Evolutionary conservation across 1,140 invertebrate species (phyloP).

Genomic region (Plectrocnemia conspersa): DNA sequence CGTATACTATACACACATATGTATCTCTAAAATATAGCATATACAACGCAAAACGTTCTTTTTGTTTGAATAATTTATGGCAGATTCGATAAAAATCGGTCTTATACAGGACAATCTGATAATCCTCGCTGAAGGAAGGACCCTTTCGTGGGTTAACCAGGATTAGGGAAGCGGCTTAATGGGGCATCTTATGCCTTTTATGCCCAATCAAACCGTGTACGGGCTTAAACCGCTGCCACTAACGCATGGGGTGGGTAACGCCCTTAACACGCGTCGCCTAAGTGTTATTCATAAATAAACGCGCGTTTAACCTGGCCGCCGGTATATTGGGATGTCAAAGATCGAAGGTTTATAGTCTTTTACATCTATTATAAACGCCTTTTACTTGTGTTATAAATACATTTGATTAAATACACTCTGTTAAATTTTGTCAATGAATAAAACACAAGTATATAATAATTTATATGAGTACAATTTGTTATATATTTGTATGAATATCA

Average conservation of each 20-base stretch:
- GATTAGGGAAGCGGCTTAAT: slow-evolving; percentile 25
- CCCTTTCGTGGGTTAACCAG: slow-evolving; percentile 23
- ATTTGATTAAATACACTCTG: too few relatives aligned
- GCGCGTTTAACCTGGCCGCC: too few relatives aligned
- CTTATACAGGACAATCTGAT: slow-evolving; percentile 15
- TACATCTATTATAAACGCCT: too few relatives aligned
- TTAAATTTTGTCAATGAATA: too few relatives aligned
- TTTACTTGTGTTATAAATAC: too few relatives aligned
- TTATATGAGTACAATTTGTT: too few relatives aligned
- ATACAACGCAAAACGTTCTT: background rate
- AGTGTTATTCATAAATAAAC: too few relatives aligned
- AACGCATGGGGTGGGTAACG: background rate
- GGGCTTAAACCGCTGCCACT: background rate
- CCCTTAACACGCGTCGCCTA: background rate
- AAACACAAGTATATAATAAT: too few relatives aligned
- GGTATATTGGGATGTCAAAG: too few relatives aligned
- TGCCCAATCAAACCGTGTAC: slow-evolving; percentile 25
- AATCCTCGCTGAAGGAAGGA: slow-evolving; percentile 15
- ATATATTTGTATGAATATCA: too few relatives aligned
- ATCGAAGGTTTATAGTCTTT: too few relatives aligned
- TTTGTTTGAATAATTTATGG: background rate
- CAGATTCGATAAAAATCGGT: slow-evolving; percentile 12
- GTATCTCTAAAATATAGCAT: background rate
- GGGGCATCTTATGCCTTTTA: slow-evolving; percentile 29
- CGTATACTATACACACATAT: too few relatives aligned